These are phyloP conservation scores for Centropus unirufus DNA, from an alignment of 2,113 vertebrate species.

Conservation along the genomic window DNA sequence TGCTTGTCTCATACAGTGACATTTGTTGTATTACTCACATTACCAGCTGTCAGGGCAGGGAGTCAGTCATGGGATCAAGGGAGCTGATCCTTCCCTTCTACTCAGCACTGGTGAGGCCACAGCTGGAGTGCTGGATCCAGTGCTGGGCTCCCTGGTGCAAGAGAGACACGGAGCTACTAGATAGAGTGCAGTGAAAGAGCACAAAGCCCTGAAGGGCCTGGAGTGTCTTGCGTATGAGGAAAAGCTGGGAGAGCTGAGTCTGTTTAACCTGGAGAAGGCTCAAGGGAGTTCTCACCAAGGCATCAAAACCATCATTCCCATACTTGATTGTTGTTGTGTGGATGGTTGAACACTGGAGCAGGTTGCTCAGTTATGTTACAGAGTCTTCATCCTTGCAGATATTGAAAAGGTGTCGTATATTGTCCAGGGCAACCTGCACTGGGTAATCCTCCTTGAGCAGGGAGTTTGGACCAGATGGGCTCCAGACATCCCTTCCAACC, in stretches of 20 bases:
- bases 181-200: background rate
- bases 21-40: background rate
- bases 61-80: accelerated
- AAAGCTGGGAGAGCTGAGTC: background rate
- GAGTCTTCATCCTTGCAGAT: background rate
- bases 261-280: background rate
- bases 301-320: background rate
- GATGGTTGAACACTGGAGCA: background rate
- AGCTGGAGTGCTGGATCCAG: background rate
- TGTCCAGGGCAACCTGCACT: background rate
- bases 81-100: background rate
- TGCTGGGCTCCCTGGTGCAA: background rate
- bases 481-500: background rate
- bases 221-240: background rate
- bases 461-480: background rate
- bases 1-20: background rate
- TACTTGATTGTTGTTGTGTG: background rate
- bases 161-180: background rate
- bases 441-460: background rate
- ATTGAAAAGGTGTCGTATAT: background rate
- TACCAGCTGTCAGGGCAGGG: background rate
- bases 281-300: background rate
- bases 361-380: background rate
- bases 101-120: background rate
- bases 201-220: background rate